phyloP scores from a whole-genome alignment of 2,888 invertebrate species.

The Hydrotaea cyrtoneurina region DNA sequence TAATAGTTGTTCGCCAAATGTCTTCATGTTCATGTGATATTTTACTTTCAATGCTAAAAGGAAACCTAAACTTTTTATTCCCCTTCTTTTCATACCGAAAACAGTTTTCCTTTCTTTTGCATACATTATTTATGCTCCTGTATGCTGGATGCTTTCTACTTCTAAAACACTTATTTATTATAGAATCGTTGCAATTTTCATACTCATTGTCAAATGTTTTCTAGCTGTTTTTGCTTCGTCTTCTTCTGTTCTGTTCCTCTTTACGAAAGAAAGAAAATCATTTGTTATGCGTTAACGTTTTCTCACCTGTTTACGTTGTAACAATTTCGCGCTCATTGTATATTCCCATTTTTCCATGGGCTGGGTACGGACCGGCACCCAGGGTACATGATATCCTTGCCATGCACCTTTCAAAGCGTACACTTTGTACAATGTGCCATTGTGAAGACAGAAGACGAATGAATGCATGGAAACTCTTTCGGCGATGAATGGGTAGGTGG shows the following conservation, averaged over 20 bases:
- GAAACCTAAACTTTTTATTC: constrained; percentile 20
- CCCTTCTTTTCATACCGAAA: background rate
- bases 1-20: too few relatives aligned
- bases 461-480: constrained; percentile 18
- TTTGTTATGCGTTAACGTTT: constrained; percentile 38
- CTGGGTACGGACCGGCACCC: too few relatives aligned
- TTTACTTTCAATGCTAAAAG: constrained; percentile 21
- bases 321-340: background rate
- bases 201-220: constrained; percentile 34
- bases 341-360: background rate
- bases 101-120: constrained; percentile 22
- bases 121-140: constrained; percentile 21
- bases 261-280: constrained; percentile 28
- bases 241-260: background rate
- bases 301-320: constrained; percentile 30
- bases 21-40: background rate
- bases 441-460: constrained; percentile 18
- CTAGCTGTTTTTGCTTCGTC: background rate
- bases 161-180: constrained; percentile 39
- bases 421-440: background rate
- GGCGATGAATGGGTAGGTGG: background rate
- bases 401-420: constrained; percentile 1
- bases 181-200: constrained; percentile 30
- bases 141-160: constrained; percentile 26
- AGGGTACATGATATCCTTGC: background rate